Base-by-base conservation (phyloP, 2,797 vertebrate species). In the Allobates femoralis region DNA sequence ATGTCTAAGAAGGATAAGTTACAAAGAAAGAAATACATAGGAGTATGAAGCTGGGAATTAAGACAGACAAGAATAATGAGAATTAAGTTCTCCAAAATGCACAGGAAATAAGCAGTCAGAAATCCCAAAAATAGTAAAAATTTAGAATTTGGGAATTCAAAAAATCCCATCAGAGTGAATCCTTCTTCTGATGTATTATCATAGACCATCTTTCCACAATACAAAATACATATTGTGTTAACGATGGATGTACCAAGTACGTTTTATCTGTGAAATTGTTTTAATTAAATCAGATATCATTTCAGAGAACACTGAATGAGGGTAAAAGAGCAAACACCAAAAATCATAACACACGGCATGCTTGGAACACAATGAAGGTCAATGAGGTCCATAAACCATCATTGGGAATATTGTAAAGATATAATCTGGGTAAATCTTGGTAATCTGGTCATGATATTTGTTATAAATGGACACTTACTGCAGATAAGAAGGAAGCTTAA, bases 1-100 rank as follows among this genome's bases (percentile, higher is more conserved):
- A 89, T 90, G 83, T 92, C 91, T 62, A 91, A 37, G 41, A 6
- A 8, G 46, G 90, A 90, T 75, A 91, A 87, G 79, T 89, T 89
- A 69, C 79, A 69, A 51, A 81, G 11, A 12, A 81, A 81, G 19
- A 67, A 69, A 34, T 81, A 67, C 79, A 90, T 91, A n/a, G 89
- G 90, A 0, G 82, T 89, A 56, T 90, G 88, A 12, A 91, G 89
- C 62, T 55, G 32, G 60, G 74, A 11, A 14, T 89, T 79, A 46
- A 16, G 51, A 79, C 28, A 84, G 34, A 81, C 86, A 76, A 90
- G 3, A 18, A 89, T 0, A 30, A 89, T 86, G 5, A 90, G 86
- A 23, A 90, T 37, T 3, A 87, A 62, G 0, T 91, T 90, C 73
- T 88, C 83, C 21, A 88, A n/a, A 26, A 90, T 6, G 30, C 87